phyloP scores from a whole-genome alignment of 2,113 vertebrate genomes.

The Dicaeum eximium region DNA sequence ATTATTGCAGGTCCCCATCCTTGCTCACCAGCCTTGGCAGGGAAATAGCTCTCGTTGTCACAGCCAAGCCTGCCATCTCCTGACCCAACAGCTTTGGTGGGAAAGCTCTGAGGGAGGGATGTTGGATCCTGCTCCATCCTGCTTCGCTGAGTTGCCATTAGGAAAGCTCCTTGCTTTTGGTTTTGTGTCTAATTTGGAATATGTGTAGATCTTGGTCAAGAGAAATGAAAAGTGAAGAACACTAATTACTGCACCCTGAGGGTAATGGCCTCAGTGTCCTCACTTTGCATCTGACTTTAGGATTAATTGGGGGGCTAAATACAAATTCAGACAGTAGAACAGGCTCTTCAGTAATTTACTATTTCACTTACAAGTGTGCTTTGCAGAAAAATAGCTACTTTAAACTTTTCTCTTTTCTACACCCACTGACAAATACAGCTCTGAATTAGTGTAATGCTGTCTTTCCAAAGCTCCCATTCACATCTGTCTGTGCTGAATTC shows the following conservation, averaged over 20 bases:
- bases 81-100: background rate
- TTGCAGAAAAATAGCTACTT: background rate
- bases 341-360: background rate
- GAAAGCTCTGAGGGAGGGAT: background rate
- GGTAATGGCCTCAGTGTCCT: background rate
- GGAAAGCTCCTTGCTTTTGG: background rate
- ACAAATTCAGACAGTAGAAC: background rate
- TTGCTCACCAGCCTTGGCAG: background rate
- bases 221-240: background rate
- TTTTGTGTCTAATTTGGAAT: background rate
- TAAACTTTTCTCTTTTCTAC: background rate
- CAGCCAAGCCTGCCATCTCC: background rate
- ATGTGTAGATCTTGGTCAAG: background rate
- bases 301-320: background rate
- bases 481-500: slow-evolving; percentile 41
- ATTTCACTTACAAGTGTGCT: background rate
- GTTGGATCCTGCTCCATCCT: background rate
- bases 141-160: background rate
- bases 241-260: background rate
- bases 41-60: fast-evolving
- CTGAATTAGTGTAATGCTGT: background rate
- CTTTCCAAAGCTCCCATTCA: background rate
- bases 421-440: background rate
- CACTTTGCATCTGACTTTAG: background rate
- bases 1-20: background rate